Evolutionary conservation across 2,888 invertebrate genomes (phyloP).

Genomic region (Yponomeuta sedellus): DNA sequence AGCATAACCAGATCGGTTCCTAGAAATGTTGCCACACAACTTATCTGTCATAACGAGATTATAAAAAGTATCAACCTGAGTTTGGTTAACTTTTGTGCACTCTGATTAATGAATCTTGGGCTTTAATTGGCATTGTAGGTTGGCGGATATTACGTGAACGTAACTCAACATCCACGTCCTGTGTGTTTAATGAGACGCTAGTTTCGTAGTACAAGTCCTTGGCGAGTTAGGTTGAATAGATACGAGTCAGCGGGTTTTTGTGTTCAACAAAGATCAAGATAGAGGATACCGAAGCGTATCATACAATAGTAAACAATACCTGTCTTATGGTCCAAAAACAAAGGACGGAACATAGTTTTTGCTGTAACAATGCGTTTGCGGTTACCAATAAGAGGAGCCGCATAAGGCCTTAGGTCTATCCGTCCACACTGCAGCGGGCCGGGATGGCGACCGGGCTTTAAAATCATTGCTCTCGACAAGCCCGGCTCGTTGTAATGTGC

Average conservation of each 20-base stretch:
- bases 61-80: neutral
- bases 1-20: neutral
- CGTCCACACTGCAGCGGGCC: too few relatives aligned
- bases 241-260: neutral
- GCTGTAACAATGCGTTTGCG: too few relatives aligned
- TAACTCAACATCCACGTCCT: neutral
- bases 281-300: neutral
- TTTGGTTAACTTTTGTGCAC: neutral
- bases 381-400: too few relatives aligned
- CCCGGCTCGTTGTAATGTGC: too few relatives aligned
- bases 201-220: conserved; percentile 10
- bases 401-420: too few relatives aligned
- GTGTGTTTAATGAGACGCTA: neutral
- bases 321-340: conserved; percentile 8
- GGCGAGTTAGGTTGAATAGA: neutral
- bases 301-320: neutral
- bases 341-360: conserved; percentile 1
- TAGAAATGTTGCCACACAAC: neutral
- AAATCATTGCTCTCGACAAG: too few relatives aligned
- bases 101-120: neutral
- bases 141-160: neutral
- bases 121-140: neutral
- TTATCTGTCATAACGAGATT: neutral
- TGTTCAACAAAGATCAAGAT: conserved; percentile 1
- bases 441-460: too few relatives aligned